These are phyloP conservation scores for Phenganax marumi DNA, from an alignment of 92 coral and sea anemone species.

Conservation along the genomic window DNA sequence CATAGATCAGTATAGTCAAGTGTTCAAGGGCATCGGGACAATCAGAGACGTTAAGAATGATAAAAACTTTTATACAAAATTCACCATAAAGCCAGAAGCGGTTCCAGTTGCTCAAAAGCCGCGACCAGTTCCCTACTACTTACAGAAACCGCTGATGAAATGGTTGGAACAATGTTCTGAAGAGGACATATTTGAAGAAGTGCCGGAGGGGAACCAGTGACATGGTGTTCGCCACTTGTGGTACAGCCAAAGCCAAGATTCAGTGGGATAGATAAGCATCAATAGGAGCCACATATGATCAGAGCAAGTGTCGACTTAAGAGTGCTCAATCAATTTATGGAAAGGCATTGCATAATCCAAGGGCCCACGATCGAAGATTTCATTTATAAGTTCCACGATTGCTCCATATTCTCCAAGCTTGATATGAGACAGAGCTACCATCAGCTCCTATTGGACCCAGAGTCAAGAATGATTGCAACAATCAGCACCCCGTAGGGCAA, in stretches of 20 bases:
- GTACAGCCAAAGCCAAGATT: slow-evolving; percentile 46
- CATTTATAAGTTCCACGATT: slow-evolving; percentile 62
- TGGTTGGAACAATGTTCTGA: slow-evolving; percentile 46
- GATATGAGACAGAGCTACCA: slow-evolving; percentile 65
- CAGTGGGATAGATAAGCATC: slow-evolving; percentile 15
- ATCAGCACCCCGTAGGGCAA: too few species aligned
- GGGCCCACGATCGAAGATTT: slow-evolving; percentile 66
- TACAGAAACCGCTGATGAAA: slow-evolving; percentile 58
- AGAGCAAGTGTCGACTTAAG: slow-evolving; percentile 60
- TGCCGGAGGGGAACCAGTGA: too few species aligned
- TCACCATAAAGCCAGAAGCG: slow-evolving; percentile 63
- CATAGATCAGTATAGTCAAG: too few species aligned
- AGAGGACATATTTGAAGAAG: slow-evolving; percentile 51
- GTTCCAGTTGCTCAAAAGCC: too few species aligned
- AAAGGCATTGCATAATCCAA: slow-evolving; percentile 65
- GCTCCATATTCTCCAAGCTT: slow-evolving; percentile 59
- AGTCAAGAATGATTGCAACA: too few species aligned
- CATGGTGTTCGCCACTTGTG: slow-evolving; percentile 54
- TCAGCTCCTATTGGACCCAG: too few species aligned
- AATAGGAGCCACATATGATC: slow-evolving; percentile 55
- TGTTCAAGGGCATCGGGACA: too few species aligned
- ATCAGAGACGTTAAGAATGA: too few species aligned
- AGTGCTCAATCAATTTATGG: slow-evolving; percentile 62
- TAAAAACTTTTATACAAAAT: slow-evolving; percentile 49
- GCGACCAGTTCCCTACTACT: too few species aligned